Evolutionary conservation across 1,140 invertebrate genomes (phyloP), one percentile per base, ranked within the genome.

Genomic region (Cecropterus lyciades): DNA sequence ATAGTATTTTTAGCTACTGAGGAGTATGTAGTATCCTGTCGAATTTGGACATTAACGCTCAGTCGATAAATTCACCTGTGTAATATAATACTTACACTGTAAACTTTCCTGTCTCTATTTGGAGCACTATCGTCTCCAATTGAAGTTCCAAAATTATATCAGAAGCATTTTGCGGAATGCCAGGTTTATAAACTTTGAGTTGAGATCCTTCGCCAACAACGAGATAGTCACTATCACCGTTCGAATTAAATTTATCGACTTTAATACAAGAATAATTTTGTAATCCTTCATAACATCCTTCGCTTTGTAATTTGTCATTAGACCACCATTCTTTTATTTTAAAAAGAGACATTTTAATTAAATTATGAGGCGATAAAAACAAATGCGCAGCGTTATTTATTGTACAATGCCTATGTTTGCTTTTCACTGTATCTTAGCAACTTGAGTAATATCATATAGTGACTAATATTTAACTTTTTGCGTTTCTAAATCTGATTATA

Each of bases 321-420:
- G 86, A 88, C 89, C 89, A 91, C 81, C 84, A 91, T 43, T 81
- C 69, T 59, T 88, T 90, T 17, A 84, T 67, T 86, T 91, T 91
- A 70, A 91, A 92, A 70, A 92, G 64, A 7, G 85, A 85, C 85
- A 86, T 82, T 51, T 45, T 43, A 33, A 14, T 15, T 14, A 2
- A 52, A 11, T 6, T 11, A 30, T n/a, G n/a, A 30, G 27, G 3
- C 7, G 3, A 30, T 5, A 51, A 27, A 14, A 16, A 45, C 3
- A 5, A 30, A 30, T 30, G 7, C 27, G 3, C 27, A 8, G 27
- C 1, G 5, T 24, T 33, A 33, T 33, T 9, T 33, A 37, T 11
- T 37, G 11, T 10, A 6, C 11, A 10, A 33, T 9, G 7, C 11
- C 10, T 11, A 37, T 37, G 33, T 37, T 37, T 37, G 33, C 7